Conservation (phyloP, 2,113 vertebrate genomes). For the Pseudonaja textilis region DNA sequence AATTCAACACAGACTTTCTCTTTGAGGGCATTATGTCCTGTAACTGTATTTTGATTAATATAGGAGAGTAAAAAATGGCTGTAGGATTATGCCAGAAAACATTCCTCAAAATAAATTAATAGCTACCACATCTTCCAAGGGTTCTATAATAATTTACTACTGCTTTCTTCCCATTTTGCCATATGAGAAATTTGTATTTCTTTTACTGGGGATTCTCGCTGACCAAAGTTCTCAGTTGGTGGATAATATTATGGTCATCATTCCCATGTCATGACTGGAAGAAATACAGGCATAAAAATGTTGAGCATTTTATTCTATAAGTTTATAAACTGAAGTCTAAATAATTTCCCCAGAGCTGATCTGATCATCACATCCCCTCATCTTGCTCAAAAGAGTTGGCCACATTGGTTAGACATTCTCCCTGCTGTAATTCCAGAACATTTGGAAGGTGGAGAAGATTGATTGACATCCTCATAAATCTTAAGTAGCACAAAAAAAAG, state of each 20-base stretch:
- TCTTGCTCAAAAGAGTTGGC: background rate
- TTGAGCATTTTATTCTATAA: background rate
- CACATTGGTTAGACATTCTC: background rate
- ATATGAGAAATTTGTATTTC: too few relatives aligned
- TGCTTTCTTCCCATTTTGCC: background rate
- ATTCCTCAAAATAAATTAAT: background rate
- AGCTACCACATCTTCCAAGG: background rate
- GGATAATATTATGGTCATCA: background rate
- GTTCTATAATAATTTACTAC: background rate
- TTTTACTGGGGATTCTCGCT: background rate
- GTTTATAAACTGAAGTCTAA: background rate
- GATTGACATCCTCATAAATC: background rate
- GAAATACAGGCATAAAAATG: background rate
- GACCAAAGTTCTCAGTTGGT: background rate
- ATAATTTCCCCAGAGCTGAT: background rate
- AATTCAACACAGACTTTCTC: background rate
- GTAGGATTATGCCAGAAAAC: background rate
- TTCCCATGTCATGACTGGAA: background rate
- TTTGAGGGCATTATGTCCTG: background rate
- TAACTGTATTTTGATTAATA: background rate
- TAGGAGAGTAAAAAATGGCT: background rate
- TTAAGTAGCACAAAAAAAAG: background rate
- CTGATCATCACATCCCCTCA: background rate
- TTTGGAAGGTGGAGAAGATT: background rate
- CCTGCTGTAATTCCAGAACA: background rate